Base-by-base conservation (phyloP, 2,888 invertebrate species). In the Tachystola acroxantha region DNA sequence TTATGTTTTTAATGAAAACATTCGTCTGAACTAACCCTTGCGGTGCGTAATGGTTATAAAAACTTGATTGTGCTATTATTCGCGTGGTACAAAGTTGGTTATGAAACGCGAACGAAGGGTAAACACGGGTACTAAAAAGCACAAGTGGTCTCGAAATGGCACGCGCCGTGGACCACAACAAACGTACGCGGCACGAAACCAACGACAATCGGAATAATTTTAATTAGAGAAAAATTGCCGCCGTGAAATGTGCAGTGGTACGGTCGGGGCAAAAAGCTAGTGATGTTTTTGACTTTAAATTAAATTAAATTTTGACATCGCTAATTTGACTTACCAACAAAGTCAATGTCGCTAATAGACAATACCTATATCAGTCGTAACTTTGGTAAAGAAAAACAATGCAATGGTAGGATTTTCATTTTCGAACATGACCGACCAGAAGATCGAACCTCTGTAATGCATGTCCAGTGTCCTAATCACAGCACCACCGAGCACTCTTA, bases 221-320 rank as follows among this genome's bases (percentile, higher is more conserved):
- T 85, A 86, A 86, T 86, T 86, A 85, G 85, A 85, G 81, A 85
- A 86, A 86, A 85, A 85, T 74, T 77, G 71, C 77, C 69, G 71
- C 60, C 48, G 66, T 57, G 57, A 81, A 81, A 73, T 77, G 77
- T 63, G 61, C 78, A 79, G 65, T 54, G 47, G 45, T 62, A 72
- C 47, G 51, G 73, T 59, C 56, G 45, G 64, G 43, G 50, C 32
- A 41, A 37, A 47, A 55, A 43, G 24, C 7, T 3, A 1, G n/a
- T n/a, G n/a, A n/a, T n/a, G n/a, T n/a, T n/a, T n/a, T n/a, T n/a
- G n/a, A n/a, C n/a, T n/a, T n/a, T n/a, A n/a, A n/a, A n/a, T n/a
- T n/a, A n/a, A n/a, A n/a, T n/a, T n/a, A n/a, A n/a, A n/a, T n/a
- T n/a, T n/a, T n/a, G n/a, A n/a, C n/a, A n/a, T n/a, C n/a, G n/a